These are phyloP conservation scores for Polydrusus tereticollis DNA, from an alignment of 2,888 invertebrate genomes.

Conservation along the genomic window DNA sequence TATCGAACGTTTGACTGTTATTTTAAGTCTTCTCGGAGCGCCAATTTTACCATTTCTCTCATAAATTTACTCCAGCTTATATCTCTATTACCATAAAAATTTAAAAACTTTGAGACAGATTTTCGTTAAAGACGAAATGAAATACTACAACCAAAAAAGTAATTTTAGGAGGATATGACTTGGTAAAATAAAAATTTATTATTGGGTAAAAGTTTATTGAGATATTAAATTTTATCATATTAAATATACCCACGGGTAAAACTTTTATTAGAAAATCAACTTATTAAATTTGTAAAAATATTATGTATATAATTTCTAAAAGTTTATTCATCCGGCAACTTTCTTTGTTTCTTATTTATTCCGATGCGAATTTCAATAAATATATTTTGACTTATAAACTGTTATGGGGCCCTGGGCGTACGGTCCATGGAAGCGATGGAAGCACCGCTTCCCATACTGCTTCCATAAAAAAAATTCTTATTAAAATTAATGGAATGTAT, in stretches of 20 bases:
- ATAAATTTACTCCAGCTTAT: conserved; percentile 22
- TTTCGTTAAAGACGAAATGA: conserved; percentile 15
- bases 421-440: too few species aligned
- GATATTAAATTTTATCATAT: neutral
- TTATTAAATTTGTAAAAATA: too few species aligned
- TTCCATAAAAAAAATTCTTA: too few species aligned
- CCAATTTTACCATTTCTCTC: neutral
- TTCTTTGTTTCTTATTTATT: too few species aligned
- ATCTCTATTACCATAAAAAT: conserved; percentile 35
- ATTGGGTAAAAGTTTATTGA: neutral
- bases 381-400: too few species aligned
- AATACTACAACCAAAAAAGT: conserved; percentile 22
- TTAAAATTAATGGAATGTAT: too few species aligned
- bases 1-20: conserved; percentile 21
- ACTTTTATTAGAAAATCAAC: neutral
- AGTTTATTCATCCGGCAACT: too few species aligned
- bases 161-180: conserved; percentile 24
- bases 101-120: conserved; percentile 25
- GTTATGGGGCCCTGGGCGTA: too few species aligned
- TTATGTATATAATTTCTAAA: too few species aligned
- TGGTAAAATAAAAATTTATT: neutral
- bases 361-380: too few species aligned
- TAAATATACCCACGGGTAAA: neutral
- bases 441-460: too few species aligned
- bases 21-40: conserved; percentile 28